Evolutionary conservation across 1,140 invertebrate species (phyloP).

Genomic region (Acyrthosiphon pisum): DNA sequence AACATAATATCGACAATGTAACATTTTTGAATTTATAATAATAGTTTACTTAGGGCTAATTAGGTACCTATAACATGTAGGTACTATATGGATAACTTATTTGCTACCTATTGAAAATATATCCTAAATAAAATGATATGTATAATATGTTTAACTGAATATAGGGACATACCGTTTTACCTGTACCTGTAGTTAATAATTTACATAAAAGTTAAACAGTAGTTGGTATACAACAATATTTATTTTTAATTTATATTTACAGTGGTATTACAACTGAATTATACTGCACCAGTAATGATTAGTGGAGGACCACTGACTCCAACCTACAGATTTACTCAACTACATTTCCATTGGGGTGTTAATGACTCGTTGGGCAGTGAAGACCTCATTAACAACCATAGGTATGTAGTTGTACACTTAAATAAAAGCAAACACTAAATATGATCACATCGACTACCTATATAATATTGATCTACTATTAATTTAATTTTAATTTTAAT

Average conservation of each 20-base stretch:
- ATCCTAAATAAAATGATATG: neutral
- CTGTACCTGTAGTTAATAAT: neutral
- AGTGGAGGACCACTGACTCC: slow-evolving; percentile 75
- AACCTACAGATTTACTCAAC: slow-evolving; percentile 78
- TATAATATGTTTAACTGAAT: too few relatives aligned
- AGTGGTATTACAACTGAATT: slow-evolving; percentile 61
- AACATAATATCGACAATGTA: neutral
- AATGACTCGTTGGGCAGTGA: slow-evolving; percentile 85
- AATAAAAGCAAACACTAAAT: neutral
- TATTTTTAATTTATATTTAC: slow-evolving; percentile 56
- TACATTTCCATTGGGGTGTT: slow-evolving; percentile 88
- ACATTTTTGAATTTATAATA: neutral
- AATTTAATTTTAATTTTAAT: too few relatives aligned
- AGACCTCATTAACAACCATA: slow-evolving; percentile 77
- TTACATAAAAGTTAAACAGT: neutral
- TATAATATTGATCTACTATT: too few relatives aligned
- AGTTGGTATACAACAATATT: neutral
- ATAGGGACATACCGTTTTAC: neutral
- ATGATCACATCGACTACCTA: too few relatives aligned
- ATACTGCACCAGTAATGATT: slow-evolving; percentile 62
- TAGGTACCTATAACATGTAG: neutral
- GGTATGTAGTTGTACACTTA: slow-evolving; percentile 59
- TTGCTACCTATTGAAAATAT: neutral
- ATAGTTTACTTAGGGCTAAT: neutral
- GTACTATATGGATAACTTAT: neutral